Percentiles rank a stretch among this genome's conserved stretches.
Evolutionary conservation across 1,140 invertebrate species (phyloP).

Genomic region (Camponotus floridanus): DNA sequence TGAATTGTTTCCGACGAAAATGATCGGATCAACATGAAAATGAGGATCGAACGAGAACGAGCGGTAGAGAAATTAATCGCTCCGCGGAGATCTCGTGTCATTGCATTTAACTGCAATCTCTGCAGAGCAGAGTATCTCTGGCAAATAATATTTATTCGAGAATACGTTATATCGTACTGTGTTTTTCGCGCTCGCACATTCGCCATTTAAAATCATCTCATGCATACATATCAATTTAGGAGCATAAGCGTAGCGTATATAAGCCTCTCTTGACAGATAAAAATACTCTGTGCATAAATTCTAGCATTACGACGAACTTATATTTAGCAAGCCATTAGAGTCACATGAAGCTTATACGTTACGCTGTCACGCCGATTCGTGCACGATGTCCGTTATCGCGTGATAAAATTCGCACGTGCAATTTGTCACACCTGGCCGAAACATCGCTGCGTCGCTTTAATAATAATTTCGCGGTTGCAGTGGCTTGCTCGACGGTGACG

Average conservation of each 20-base stretch:
- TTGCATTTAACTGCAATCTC: slow-evolving; percentile 31
- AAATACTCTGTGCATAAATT: slow-evolving; percentile 15
- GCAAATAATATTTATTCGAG: slow-evolving; percentile 13
- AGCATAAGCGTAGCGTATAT: not conserved
- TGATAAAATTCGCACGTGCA: slow-evolving; percentile 37
- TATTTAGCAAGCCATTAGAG: slow-evolving; percentile 10
- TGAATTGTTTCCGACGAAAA: slow-evolving; percentile 30
- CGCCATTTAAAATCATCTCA: not conserved
- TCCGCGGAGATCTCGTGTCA: slow-evolving; percentile 31
- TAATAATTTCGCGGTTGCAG: slow-evolving; percentile 88
- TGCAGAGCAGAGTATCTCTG: slow-evolving; percentile 2
- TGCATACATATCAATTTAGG: not conserved
- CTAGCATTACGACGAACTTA: slow-evolving; percentile 23
- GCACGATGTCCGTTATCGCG: not conserved
- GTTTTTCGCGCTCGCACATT: slow-evolving; percentile 2
- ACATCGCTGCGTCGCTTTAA: slow-evolving; percentile 48
- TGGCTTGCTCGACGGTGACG: slow-evolving; percentile 96
- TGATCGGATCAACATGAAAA: slow-evolving; percentile 3
- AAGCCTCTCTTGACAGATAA: not conserved
- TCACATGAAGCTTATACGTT: not conserved
- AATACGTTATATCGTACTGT: slow-evolving; percentile 1
- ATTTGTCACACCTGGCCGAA: slow-evolving; percentile 55
- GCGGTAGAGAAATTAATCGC: slow-evolving; percentile 38
- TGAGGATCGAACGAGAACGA: not conserved
- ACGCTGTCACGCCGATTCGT: slow-evolving; percentile 22